Percentiles rank a stretch among this genome's conserved stretches.
phyloP scores from a whole-genome alignment of 2,113 vertebrate species.

The Tichodroma muraria region DNA sequence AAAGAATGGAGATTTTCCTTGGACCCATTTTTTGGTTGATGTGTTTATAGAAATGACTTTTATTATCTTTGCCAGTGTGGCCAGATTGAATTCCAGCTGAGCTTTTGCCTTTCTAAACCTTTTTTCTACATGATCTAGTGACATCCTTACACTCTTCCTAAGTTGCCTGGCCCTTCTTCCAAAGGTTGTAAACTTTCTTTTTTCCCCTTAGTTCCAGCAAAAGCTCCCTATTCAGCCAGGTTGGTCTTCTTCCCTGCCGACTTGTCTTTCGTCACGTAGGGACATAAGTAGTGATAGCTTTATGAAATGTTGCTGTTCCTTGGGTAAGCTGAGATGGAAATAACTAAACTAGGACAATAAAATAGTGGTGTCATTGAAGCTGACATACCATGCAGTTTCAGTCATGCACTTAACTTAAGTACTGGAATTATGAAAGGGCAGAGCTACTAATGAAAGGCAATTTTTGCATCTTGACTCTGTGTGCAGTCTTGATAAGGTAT shows the following conservation, averaged over 20 bases:
- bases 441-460: neutral
- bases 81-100: neutral
- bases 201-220: fast-evolving
- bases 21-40: neutral
- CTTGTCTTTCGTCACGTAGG: fast-evolving
- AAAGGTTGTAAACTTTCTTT: neutral
- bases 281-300: neutral
- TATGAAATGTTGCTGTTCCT: constrained; percentile 27
- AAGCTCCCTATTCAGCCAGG: neutral
- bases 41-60: neutral
- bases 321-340: neutral
- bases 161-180: neutral
- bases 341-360: constrained; percentile 21
- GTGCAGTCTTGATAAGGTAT: neutral
- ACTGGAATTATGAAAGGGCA: neutral
- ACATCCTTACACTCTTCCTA: neutral
- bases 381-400: neutral
- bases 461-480: neutral
- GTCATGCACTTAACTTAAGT: neutral
- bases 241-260: neutral
- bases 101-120: neutral
- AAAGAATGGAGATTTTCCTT: neutral
- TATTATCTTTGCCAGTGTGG: neutral
- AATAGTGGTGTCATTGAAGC: constrained; percentile 11
- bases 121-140: neutral